A percentile compares a stretch with the other conserved stretches of the same genome.
Conservation (phyloP, 2,113 vertebrate species). For the Lanius ludovicianus region DNA sequence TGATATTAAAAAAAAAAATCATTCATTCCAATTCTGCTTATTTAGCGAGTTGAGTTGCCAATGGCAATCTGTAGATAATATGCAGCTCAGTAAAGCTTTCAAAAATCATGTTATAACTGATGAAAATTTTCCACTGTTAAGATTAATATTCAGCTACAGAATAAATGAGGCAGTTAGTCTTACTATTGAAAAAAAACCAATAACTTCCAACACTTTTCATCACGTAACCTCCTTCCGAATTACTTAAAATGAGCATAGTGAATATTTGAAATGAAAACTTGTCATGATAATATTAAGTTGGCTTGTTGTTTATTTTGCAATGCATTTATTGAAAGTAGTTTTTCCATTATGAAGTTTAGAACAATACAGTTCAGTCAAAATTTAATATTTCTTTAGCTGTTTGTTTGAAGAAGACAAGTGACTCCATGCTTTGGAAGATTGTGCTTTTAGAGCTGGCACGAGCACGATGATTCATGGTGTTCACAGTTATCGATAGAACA, state of each 20-base stretch:
- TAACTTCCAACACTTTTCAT: background rate
- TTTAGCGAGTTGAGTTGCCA: background rate
- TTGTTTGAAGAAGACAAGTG: background rate
- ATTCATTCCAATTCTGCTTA: background rate
- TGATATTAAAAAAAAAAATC: background rate
- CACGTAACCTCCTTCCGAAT: background rate
- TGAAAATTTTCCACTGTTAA: background rate
- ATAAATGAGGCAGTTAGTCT: background rate
- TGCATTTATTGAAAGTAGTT: background rate
- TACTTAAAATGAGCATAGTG: background rate
- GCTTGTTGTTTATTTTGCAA: background rate
- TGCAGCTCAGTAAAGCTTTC: background rate
- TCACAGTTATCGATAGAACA: background rate
- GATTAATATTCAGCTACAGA: background rate
- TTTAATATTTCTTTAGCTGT: background rate
- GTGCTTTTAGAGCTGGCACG: background rate
- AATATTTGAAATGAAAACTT: background rate
- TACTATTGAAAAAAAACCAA: accelerated
- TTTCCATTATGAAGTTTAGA: background rate
- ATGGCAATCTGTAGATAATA: background rate
- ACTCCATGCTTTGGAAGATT: background rate
- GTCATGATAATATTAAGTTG: background rate
- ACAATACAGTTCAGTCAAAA: background rate
- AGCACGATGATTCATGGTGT: background rate
- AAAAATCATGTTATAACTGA: background rate